phyloP scores from a whole-genome alignment of 2,113 vertebrate species.

The Microcebus ravelobensis region DNA sequence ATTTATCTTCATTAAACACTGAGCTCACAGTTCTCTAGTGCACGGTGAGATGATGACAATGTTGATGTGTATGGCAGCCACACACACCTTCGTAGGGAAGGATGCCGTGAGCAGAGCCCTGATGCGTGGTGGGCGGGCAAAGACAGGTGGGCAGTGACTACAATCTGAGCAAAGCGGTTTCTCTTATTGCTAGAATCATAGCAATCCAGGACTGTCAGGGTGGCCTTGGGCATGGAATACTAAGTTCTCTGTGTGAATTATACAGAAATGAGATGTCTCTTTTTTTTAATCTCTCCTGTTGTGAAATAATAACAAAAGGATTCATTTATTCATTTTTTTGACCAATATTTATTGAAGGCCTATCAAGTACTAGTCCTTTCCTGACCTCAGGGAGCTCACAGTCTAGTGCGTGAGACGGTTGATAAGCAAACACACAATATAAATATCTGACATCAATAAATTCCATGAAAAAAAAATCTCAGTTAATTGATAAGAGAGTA shows the following conservation, averaged over 20 bases:
- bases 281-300: neutral
- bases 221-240: neutral
- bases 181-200: neutral
- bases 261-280: neutral
- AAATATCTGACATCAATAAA: neutral
- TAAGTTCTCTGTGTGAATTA: neutral
- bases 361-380: neutral
- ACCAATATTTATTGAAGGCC: too few species aligned
- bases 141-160: neutral
- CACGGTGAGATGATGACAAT: neutral
- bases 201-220: neutral
- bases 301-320: neutral
- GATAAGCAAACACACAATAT: neutral
- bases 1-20: neutral
- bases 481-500: neutral
- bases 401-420: neutral
- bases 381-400: neutral
- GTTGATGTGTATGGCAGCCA: too few species aligned
- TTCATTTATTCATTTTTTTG: too few species aligned
- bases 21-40: neutral
- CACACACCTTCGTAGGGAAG: neutral
- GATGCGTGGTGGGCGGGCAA: accelerated
- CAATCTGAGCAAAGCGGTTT: neutral
- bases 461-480: neutral
- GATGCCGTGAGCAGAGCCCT: too few species aligned